Conservation (phyloP, 2,113 vertebrate genomes). For the Paracanthobrama guichenoti region DNA sequence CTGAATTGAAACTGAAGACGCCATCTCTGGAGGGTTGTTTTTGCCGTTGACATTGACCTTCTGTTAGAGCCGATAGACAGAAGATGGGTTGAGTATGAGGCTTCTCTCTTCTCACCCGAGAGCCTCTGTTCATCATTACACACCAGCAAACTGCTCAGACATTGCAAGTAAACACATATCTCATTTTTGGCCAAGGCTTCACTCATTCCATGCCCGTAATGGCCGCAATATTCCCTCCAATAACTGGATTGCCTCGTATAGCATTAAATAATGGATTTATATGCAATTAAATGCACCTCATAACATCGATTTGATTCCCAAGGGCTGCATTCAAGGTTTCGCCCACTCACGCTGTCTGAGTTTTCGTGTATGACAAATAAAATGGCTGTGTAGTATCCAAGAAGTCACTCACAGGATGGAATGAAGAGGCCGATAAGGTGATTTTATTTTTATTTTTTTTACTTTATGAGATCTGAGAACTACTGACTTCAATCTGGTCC, state of each 20-base stretch:
- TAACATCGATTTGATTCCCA: constrained; percentile 68
- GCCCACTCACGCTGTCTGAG: constrained; percentile 55
- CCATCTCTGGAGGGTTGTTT: constrained; percentile 15
- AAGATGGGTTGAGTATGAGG: background rate
- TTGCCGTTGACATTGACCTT: constrained; percentile 18
- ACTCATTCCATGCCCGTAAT: constrained; percentile 29
- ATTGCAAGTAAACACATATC: constrained; percentile 40
- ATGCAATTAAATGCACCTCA: constrained; percentile 69
- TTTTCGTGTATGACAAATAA: constrained; percentile 12
- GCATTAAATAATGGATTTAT: constrained; percentile 71
- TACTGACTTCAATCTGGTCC: background rate
- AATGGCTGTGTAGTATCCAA: constrained; percentile 3
- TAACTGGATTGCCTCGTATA: constrained; percentile 57
- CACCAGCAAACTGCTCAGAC: constrained; percentile 14
- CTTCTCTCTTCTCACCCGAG: background rate
- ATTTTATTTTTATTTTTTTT: constrained; percentile 53
- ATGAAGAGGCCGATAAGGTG: constrained; percentile 54
- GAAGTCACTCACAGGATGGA: constrained; percentile 46
- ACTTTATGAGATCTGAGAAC: constrained; percentile 58
- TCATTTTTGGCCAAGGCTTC: constrained; percentile 51
- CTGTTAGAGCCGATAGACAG: background rate
- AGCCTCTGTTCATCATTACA: background rate
- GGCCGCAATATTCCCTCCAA: constrained; percentile 49
- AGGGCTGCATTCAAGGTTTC: constrained; percentile 65
- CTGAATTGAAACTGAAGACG: background rate